phyloP scores from a whole-genome alignment of 2,888 invertebrate genomes.

The Spisula subtruncata region DNA sequence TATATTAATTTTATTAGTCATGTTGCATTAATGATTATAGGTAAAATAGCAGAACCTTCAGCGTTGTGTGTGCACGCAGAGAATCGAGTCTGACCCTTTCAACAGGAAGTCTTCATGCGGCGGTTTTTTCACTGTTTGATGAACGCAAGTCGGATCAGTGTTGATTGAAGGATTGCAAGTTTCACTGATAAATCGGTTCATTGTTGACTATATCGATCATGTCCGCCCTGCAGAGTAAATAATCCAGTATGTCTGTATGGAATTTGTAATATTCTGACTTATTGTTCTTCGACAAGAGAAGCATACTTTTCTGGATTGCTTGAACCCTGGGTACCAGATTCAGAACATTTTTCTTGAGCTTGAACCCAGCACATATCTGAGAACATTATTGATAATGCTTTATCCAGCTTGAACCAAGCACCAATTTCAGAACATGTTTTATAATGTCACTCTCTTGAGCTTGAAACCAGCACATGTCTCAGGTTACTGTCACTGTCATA shows the following conservation, averaged over 20 bases:
- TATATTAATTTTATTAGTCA: not conserved
- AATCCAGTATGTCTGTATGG: conserved; percentile 9
- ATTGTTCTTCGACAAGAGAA: not conserved
- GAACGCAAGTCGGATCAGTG: not conserved
- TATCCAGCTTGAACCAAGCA: too few species aligned
- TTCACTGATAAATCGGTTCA: conserved; percentile 1
- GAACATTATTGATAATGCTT: too few species aligned
- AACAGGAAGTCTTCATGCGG: conserved; percentile 3
- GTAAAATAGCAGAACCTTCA: not conserved
- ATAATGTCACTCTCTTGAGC: too few species aligned
- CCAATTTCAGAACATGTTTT: too few species aligned
- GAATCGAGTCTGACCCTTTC: not conserved
- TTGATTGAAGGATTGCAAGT: conserved; percentile 24
- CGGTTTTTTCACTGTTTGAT: not conserved
- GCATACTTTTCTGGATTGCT: not conserved
- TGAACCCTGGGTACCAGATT: too few species aligned
- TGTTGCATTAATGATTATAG: not conserved
- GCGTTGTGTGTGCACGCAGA: not conserved
- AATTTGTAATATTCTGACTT: not conserved
- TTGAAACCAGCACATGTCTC: too few species aligned
- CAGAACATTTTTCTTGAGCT: too few species aligned
- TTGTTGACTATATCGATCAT: conserved; percentile 2
- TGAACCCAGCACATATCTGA: not conserved
- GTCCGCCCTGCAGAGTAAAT: not conserved
- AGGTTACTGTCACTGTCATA: too few species aligned